Evolutionary conservation across 37 sponge, comb jelly and placozoan species (phyloP).

Genomic region (Oscarella lobularis): DNA sequence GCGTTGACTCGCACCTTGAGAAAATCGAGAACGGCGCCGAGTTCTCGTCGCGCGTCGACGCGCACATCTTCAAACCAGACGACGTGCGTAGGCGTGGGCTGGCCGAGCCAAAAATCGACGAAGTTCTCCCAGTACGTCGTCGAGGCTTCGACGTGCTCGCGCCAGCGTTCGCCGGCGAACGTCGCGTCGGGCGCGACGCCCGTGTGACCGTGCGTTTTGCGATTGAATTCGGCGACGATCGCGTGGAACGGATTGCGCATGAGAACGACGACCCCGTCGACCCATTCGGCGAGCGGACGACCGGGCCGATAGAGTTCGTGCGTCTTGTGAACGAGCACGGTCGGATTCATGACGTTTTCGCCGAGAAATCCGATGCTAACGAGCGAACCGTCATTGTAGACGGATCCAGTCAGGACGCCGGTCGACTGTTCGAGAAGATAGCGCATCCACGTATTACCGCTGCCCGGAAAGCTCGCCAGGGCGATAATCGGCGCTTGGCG

Average conservation of each 20-base stretch:
- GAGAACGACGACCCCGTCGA: not conserved
- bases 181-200: not conserved
- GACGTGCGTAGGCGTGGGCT: not conserved
- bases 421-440: not conserved
- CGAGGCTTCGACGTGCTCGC: too few species aligned
- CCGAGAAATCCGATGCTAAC: not conserved
- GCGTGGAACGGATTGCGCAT: not conserved
- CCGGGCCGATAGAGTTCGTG: not conserved
- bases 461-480: not conserved
- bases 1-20: not conserved
- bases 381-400: not conserved
- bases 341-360: not conserved
- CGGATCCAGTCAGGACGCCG: not conserved
- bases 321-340: not conserved
- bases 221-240: not conserved
- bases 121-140: too few species aligned
- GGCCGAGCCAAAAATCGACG: too few species aligned
- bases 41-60: not conserved
- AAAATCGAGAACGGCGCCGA: not conserved
- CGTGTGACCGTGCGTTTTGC: not conserved
- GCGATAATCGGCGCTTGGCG: not conserved
- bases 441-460: conserved; percentile 3
- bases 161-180: conserved; percentile 4
- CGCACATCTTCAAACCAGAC: not conserved
- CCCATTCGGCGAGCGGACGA: not conserved